These are phyloP conservation scores for Zosterops japonicus DNA, from an alignment of 2,113 vertebrate species.

Conservation along the genomic window DNA sequence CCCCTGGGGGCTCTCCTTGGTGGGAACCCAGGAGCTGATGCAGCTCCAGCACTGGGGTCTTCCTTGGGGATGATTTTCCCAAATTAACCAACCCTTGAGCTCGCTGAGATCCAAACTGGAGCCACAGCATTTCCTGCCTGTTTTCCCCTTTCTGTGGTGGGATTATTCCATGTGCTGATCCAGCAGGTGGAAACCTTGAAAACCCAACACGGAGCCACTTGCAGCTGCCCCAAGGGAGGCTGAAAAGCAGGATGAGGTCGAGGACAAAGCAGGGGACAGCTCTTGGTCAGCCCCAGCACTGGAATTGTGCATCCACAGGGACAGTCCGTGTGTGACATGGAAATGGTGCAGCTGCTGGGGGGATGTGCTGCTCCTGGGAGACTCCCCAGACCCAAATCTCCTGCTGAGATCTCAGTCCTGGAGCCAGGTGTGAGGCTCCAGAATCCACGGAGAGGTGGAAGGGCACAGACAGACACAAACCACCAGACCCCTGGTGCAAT, in stretches of 20 bases:
- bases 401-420: background rate
- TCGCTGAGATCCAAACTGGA: background rate
- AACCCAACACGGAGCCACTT: background rate
- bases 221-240: fast-evolving
- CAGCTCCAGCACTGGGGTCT: background rate
- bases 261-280: background rate
- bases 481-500: fast-evolving
- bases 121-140: fast-evolving
- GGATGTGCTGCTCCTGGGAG: background rate
- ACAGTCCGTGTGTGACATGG: fast-evolving
- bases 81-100: background rate
- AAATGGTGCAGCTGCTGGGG: fast-evolving
- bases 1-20: background rate
- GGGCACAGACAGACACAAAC: fast-evolving
- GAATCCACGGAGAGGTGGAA: fast-evolving
- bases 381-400: background rate
- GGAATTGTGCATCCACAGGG: background rate
- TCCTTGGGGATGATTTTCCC: background rate
- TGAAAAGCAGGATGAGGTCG: fast-evolving
- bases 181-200: background rate
- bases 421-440: background rate
- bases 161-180: background rate
- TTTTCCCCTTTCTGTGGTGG: background rate
- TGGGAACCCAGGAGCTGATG: background rate
- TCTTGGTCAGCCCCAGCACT: background rate